Conservation (phyloP, 2,113 vertebrate genomes). For the Nanorana parkeri region DNA sequence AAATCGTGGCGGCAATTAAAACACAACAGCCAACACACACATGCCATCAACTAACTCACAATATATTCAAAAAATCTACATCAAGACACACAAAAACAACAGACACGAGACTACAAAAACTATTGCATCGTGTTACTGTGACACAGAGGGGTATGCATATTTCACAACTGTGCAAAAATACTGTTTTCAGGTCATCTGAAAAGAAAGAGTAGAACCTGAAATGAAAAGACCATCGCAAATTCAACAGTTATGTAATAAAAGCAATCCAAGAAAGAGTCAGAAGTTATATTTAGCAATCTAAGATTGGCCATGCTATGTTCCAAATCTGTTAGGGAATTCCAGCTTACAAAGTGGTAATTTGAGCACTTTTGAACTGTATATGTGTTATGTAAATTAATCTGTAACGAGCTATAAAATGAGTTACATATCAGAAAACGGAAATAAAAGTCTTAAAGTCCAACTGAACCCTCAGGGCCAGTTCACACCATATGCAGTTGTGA, state of each 20-base stretch:
- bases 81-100: conserved; percentile 57
- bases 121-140: conserved; percentile 40
- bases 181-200: conserved; percentile 60
- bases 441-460: neutral
- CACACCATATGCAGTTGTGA: no score
- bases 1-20: conserved; percentile 57
- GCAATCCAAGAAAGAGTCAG: neutral
- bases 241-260: conserved; percentile 19
- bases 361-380: no score
- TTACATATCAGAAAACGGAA: neutral
- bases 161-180: conserved; percentile 63
- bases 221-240: conserved; percentile 44
- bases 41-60: conserved; percentile 66
- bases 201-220: conserved; percentile 25
- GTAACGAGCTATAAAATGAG: neutral
- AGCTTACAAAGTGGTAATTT: no score
- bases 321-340: no score
- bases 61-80: conserved; percentile 57
- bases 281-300: neutral
- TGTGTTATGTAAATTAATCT: no score
- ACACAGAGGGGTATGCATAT: conserved; percentile 43
- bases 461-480: no score
- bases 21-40: conserved; percentile 66
- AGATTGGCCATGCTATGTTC: conserved; percentile 2
- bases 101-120: conserved; percentile 56